phyloP scores from a whole-genome alignment of 2,797 vertebrate species.

The Acanthopagrus latus region DNA sequence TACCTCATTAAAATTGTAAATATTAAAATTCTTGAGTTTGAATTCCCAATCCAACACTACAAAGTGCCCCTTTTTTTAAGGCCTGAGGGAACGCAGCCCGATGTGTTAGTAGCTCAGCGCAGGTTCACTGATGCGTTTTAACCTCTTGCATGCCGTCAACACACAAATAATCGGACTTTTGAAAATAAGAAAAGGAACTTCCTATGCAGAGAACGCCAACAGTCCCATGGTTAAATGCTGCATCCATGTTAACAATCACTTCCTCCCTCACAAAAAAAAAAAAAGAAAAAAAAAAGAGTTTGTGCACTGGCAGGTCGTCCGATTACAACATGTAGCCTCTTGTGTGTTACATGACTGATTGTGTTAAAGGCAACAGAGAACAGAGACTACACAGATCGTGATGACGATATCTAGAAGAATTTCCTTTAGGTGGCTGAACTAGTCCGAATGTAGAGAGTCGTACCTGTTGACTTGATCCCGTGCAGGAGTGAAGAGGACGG shows the following conservation, averaged over 20 bases:
- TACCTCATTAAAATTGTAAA: no score
- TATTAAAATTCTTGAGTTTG: no score
- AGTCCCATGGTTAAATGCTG: not conserved
- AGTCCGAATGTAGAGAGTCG: not conserved
- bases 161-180: not conserved
- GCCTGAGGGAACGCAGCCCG: not conserved
- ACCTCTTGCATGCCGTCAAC: not conserved
- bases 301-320: not conserved
- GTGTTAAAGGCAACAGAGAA: conserved; percentile 25
- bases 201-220: not conserved
- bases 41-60: no score
- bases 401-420: not conserved
- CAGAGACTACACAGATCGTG: not conserved
- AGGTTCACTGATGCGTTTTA: not conserved
- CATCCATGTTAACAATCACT: not conserved
- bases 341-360: not conserved
- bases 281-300: no score
- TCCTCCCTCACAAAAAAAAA: not conserved
- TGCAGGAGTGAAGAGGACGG: conserved; percentile 11
- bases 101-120: not conserved
- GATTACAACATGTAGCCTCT: not conserved
- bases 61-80: not conserved
- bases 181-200: not conserved
- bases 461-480: not conserved
- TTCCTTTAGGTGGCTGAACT: not conserved